A percentile compares a stretch with the other conserved stretches of the same genome.
Conservation (phyloP, 2,113 vertebrate genomes). For the Halcyon malimbica region DNA sequence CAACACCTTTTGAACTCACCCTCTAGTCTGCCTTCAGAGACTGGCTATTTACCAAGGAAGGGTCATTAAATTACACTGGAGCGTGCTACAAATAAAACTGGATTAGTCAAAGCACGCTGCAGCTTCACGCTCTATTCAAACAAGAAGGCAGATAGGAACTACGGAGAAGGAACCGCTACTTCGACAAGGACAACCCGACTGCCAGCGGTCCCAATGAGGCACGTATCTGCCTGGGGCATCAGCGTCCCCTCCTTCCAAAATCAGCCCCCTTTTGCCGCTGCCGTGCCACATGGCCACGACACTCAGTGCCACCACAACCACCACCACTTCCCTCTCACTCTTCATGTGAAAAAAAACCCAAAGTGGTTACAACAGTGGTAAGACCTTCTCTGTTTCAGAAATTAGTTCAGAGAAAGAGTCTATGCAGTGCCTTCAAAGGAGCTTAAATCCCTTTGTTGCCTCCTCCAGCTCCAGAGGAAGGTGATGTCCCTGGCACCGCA, state of each 20-base stretch:
- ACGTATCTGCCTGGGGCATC: background rate
- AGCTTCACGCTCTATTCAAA: background rate
- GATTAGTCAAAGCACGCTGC: background rate
- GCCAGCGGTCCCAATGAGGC: fast-evolving
- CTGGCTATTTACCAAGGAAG: background rate
- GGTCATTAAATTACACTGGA: background rate
- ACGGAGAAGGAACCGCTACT: background rate
- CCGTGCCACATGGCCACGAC: fast-evolving
- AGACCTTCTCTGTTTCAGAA: background rate
- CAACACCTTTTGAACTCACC: background rate
- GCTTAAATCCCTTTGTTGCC: background rate
- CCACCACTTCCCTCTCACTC: background rate
- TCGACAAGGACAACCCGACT: background rate
- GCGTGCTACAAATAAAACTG: background rate
- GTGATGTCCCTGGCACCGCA: background rate
- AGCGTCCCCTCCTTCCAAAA: background rate
- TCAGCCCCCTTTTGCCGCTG: background rate
- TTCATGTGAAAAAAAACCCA: fast-evolving
- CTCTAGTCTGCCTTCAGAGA: background rate
- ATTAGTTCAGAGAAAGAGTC: background rate
- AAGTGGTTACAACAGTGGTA: background rate
- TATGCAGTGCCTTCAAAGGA: background rate
- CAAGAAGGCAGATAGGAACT: background rate
- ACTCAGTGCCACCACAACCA: background rate
- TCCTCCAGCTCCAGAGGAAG: background rate